Evolutionary conservation across 2,888 invertebrate species (phyloP).

Genomic region (Nemoura dubitans): DNA sequence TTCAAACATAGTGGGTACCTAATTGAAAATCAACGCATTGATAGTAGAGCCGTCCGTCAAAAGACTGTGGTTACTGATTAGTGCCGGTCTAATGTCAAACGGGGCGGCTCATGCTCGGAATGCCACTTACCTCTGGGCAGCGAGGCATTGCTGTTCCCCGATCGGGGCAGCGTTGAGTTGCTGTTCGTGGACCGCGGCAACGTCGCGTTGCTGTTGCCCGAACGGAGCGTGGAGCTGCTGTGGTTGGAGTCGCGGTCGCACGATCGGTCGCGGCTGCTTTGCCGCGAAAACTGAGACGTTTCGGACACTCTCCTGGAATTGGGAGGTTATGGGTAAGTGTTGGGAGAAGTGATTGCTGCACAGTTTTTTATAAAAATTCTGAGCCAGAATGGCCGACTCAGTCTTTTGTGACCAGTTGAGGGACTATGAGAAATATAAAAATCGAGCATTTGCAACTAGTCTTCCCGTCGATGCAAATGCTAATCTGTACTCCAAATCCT

Average conservation of each 20-base stretch:
- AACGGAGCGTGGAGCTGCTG: not conserved
- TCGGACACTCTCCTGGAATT: not conserved
- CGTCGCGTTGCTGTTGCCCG: not conserved
- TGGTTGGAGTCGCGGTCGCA: conserved; percentile 3
- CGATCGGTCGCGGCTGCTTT: not conserved
- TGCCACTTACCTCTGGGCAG: conserved; percentile 10
- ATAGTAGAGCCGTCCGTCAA: not conserved
- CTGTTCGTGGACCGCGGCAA: not conserved
- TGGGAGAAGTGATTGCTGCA: too few species aligned
- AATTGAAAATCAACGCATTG: too few species aligned
- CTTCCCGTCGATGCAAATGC: too few species aligned
- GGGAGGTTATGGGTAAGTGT: not conserved
- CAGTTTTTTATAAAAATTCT: too few species aligned
- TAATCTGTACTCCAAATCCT: too few species aligned
- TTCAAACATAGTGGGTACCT: too few species aligned
- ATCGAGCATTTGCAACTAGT: too few species aligned
- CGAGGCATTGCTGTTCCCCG: not conserved
- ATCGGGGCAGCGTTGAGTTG: not conserved
- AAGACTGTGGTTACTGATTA: not conserved
- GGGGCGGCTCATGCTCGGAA: not conserved
- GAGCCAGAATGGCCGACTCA: too few species aligned
- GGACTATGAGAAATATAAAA: too few species aligned
- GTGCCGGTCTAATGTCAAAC: not conserved
- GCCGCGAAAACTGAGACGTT: not conserved
- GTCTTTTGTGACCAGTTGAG: too few species aligned